phyloP scores from a whole-genome alignment of 2,888 invertebrate species.

The Acronicta alni region DNA sequence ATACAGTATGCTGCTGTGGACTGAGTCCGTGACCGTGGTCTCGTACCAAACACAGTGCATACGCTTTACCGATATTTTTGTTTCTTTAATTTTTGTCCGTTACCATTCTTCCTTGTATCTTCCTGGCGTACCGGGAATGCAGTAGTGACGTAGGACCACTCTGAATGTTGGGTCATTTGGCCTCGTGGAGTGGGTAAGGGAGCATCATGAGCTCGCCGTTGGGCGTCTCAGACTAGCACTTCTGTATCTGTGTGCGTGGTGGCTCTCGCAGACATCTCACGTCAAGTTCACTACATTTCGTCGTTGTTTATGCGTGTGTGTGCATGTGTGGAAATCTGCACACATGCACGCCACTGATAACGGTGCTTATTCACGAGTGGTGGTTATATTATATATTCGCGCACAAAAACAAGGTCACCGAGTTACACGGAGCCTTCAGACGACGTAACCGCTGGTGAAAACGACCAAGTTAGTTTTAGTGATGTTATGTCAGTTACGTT shows the following conservation, averaged over 20 bases:
- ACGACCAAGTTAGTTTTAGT: neutral
- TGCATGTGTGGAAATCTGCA: neutral
- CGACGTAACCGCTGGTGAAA: neutral
- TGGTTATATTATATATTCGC: neutral
- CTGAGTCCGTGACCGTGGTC: too few species aligned
- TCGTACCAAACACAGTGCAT: too few species aligned
- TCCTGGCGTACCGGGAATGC: neutral
- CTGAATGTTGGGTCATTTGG: too few species aligned
- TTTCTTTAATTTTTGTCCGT: neutral
- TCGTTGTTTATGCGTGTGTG: neutral
- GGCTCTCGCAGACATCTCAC: conserved; percentile 1
- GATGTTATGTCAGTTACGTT: neutral
- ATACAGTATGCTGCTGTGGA: too few species aligned
- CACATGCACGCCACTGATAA: conserved; percentile 1
- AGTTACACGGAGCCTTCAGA: neutral
- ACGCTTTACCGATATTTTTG: too few species aligned
- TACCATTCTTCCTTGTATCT: neutral
- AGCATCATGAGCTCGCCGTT: too few species aligned
- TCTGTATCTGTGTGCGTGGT: neutral
- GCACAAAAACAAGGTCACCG: conserved; percentile 9
- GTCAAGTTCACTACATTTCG: conserved; percentile 22
- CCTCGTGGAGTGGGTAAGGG: too few species aligned
- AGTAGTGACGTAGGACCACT: too few species aligned
- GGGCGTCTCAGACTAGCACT: neutral
- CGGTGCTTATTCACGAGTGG: conserved; percentile 2